phyloP scores from a whole-genome alignment of 2,113 vertebrate genomes.

The Siniperca chuatsi region DNA sequence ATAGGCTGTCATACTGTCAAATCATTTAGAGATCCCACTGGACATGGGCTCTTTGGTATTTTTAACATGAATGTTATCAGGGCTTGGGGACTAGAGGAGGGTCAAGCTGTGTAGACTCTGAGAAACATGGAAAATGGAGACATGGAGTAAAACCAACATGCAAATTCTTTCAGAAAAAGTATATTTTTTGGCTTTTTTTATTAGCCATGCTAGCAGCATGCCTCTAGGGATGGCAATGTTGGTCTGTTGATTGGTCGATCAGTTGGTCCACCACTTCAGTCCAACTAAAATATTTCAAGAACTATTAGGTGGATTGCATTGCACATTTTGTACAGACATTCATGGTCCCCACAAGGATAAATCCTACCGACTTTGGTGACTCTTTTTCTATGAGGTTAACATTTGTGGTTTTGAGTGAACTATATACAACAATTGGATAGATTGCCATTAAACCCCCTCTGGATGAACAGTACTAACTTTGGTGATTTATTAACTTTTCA shows the following conservation, averaged over 20 bases:
- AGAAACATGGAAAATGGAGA: background rate
- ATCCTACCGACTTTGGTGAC: background rate
- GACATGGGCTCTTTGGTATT: background rate
- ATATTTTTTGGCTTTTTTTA: background rate
- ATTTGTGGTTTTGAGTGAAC: background rate
- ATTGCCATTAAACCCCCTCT: background rate
- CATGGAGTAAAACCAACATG: background rate
- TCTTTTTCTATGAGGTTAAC: background rate
- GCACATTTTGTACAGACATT: background rate
- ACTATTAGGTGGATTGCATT: background rate
- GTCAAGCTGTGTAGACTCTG: background rate
- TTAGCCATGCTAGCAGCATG: too few species aligned
- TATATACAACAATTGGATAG: too few species aligned
- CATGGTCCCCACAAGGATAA: background rate
- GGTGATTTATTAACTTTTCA: background rate
- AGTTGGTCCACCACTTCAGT: too few species aligned
- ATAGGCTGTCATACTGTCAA: slow-evolving; percentile 7
- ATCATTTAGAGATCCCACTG: slow-evolving; percentile 6
- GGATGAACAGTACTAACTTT: background rate
- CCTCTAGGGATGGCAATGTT: background rate
- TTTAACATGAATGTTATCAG: slow-evolving; percentile 10
- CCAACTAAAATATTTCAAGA: background rate
- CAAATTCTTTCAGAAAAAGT: background rate
- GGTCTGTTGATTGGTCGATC: background rate
- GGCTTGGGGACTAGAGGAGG: slow-evolving; percentile 8